These are phyloP conservation scores for Siphamia tubifer DNA, from an alignment of 2,113 vertebrate species.

Conservation along the genomic window DNA sequence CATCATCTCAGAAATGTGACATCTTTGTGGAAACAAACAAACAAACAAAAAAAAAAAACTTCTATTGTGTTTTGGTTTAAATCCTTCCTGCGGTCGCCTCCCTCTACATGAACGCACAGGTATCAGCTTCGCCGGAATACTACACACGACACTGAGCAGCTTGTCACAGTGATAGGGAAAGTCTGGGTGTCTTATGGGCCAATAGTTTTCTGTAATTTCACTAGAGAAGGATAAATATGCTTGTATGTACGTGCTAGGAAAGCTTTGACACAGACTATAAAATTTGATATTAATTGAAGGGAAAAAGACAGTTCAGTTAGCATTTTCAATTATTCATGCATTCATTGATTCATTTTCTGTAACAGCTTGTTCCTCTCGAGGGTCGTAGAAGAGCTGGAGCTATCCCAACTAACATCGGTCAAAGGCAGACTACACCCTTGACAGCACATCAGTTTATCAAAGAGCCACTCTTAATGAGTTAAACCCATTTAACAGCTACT, in stretches of 20 bases:
- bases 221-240: neutral
- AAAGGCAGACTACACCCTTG: no score
- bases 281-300: neutral
- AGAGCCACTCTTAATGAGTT: no score
- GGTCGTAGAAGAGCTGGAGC: no score
- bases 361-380: no score
- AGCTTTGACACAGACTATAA: neutral
- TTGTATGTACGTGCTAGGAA: neutral
- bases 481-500: no score
- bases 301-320: neutral
- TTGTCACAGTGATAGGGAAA: constrained; percentile 3
- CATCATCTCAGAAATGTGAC: constrained; percentile 42
- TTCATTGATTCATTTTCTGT: neutral
- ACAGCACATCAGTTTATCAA: no score
- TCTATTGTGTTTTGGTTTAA: neutral
- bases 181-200: neutral
- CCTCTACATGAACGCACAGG: neutral
- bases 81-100: neutral
- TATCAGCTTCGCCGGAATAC: no score
- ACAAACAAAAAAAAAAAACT: no score
- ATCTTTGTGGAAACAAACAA: neutral
- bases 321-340: neutral
- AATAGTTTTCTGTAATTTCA: neutral
- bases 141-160: neutral
- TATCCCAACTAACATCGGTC: no score